These are phyloP conservation scores for Sparidentex hasta DNA, from an alignment of 2,797 vertebrate genomes.

Conservation along the genomic window DNA sequence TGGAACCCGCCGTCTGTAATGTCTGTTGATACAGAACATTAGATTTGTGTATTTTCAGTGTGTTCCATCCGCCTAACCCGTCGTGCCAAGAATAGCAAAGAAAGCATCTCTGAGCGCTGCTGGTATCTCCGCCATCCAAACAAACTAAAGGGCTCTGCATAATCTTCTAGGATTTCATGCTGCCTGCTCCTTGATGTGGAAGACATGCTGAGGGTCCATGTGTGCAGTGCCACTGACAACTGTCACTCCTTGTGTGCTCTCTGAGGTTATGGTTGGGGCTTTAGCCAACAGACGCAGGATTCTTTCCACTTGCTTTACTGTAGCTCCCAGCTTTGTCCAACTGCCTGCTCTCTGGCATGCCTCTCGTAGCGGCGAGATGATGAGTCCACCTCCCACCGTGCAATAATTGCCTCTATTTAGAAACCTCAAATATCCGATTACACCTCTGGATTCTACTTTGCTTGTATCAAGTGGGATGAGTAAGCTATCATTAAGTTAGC, in stretches of 20 bases:
- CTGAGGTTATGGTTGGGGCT: constrained; percentile 37
- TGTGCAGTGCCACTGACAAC: constrained; percentile 63
- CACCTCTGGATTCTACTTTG: constrained; percentile 50
- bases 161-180: constrained; percentile 74
- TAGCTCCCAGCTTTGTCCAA: constrained; percentile 51
- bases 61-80: constrained; percentile 21
- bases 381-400: constrained; percentile 42
- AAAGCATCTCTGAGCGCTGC: constrained; percentile 50
- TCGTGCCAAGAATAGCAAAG: constrained; percentile 76
- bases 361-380: constrained; percentile 48
- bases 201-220: constrained; percentile 57
- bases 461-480: constrained; percentile 48
- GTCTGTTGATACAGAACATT: constrained; percentile 29
- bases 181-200: constrained; percentile 60
- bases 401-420: constrained; percentile 59
- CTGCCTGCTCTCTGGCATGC: constrained; percentile 58
- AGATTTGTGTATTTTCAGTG: constrained; percentile 57
- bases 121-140: constrained; percentile 47
- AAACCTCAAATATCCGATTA: constrained; percentile 60
- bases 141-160: constrained; percentile 54
- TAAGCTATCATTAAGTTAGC: constrained; percentile 47
- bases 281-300: constrained; percentile 50
- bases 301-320: constrained; percentile 56
- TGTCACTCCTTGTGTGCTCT: constrained; percentile 58
- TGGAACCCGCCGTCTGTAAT: constrained; percentile 32